These are phyloP conservation scores for Lamproptera curius DNA, from an alignment of 2,888 invertebrate species.

Conservation along the genomic window DNA sequence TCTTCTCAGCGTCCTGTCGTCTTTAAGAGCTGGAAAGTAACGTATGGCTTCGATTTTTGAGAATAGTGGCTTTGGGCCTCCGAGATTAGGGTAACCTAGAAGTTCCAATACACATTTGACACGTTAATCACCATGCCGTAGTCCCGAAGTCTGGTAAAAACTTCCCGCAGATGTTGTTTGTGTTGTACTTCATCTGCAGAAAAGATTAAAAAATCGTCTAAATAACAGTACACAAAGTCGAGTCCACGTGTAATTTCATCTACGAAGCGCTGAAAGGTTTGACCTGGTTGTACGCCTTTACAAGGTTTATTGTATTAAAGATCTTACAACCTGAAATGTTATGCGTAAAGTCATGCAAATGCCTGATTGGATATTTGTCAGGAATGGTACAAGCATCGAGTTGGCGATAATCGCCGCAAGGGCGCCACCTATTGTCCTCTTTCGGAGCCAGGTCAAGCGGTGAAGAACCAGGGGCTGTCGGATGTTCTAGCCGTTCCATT, in stretches of 20 bases:
- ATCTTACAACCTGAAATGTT: conserved; percentile 16
- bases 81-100: background rate
- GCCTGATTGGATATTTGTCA: background rate
- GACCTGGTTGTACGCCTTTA: background rate
- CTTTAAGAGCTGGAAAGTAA: too few species aligned
- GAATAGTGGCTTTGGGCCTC: too few species aligned
- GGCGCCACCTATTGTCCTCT: conserved; percentile 27
- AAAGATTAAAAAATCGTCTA: background rate
- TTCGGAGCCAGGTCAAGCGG: conserved; percentile 35
- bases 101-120: background rate
- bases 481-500: conserved; percentile 26
- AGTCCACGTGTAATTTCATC: background rate
- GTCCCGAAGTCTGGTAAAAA: background rate
- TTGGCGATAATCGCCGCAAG: conserved; percentile 24
- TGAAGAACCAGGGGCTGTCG: conserved; percentile 22
- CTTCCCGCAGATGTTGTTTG: background rate
- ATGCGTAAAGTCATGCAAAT: conserved; percentile 21
- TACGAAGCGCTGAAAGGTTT: background rate
- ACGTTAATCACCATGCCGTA: background rate
- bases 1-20: too few species aligned
- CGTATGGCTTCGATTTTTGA: too few species aligned
- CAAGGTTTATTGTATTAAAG: background rate
- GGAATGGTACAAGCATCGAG: background rate
- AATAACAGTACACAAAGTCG: background rate
- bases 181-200: background rate